Base-by-base conservation (phyloP, 2,797 vertebrate genomes). In the Diglossa cyanea region DNA sequence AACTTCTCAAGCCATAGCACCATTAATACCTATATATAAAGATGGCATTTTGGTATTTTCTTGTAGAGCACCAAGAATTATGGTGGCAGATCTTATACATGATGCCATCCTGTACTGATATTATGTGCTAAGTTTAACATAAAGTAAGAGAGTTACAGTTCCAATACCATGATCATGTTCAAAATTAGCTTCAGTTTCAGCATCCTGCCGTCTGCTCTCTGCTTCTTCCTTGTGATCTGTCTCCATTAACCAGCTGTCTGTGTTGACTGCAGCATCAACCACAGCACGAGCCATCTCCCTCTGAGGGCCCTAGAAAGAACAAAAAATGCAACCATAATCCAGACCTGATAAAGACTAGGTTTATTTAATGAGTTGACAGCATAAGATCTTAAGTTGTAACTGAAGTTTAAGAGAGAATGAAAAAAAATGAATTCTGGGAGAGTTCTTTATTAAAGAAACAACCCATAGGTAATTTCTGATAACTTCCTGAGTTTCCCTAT, bases 241-340 rank as follows among this genome's bases (percentile, higher is more conserved):
- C 65, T 91, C 78, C 31, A 37, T 57, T 33, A 86, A 40, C 39
- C 91, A 94, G 73, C 74, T 90, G 60, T 95, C 72, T 68, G 86
- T 81, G 81, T 67, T 94, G 73, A 90, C 78, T 24, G 92, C 90
- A 39, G 63, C 8, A 88, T 96, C 89, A 39, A 79, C 89, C 50
- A 47, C 5, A 79, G 89, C 74, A 47, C 13, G 70, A 89, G 51
- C 67, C 28, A 39, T 17, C 39, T 63, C 35, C 42, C 16, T 81
- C 70, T 61, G 89, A 79, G 71, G 57, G 40, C 30, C 44, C 95
- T 97, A 71, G 35, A 82, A 88, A 90, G 31, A 90, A 78, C 18
- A 81, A 93, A 30, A 93, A 89, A 94, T 57, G n/a, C 39, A 83
- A 6, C 70, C n/a, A 67, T 48, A 75, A 74, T 81, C 51, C 51